These are phyloP conservation scores for Rhipidura dahli DNA, from an alignment of 2,113 vertebrate species.

Conservation along the genomic window DNA sequence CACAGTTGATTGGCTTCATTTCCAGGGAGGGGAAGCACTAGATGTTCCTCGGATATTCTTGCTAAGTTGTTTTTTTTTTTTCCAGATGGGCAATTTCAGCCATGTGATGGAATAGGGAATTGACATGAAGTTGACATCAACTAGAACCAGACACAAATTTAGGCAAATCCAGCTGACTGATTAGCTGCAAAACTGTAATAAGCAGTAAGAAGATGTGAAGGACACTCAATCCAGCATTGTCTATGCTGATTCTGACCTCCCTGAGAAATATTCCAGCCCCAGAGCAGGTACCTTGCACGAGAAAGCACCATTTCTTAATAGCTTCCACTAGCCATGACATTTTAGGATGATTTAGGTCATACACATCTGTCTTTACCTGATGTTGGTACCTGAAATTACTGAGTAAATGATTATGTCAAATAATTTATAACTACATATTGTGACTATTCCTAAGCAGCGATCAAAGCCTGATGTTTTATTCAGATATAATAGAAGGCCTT, in stretches of 20 bases:
- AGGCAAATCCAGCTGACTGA: not conserved
- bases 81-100: not conserved
- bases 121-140: not conserved
- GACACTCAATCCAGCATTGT: not conserved
- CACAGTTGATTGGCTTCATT: slow-evolving; percentile 13
- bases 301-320: not conserved
- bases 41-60: not conserved
- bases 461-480: not conserved
- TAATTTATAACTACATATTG: not conserved
- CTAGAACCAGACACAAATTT: not conserved
- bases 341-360: not conserved
- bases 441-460: not conserved
- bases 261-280: not conserved
- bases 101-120: not conserved
- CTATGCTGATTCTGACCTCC: not conserved
- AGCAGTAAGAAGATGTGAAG: not conserved
- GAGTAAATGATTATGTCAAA: not conserved
- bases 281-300: not conserved
- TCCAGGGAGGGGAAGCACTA: not conserved
- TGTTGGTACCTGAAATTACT: not conserved
- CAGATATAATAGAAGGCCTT: not conserved
- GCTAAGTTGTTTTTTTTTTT: not conserved
- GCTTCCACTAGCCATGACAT: not conserved
- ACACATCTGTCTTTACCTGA: not conserved
- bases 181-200: not conserved